Evolutionary conservation across 2,888 invertebrate genomes (phyloP).

Genomic region (Caradrina clavipalpis): DNA sequence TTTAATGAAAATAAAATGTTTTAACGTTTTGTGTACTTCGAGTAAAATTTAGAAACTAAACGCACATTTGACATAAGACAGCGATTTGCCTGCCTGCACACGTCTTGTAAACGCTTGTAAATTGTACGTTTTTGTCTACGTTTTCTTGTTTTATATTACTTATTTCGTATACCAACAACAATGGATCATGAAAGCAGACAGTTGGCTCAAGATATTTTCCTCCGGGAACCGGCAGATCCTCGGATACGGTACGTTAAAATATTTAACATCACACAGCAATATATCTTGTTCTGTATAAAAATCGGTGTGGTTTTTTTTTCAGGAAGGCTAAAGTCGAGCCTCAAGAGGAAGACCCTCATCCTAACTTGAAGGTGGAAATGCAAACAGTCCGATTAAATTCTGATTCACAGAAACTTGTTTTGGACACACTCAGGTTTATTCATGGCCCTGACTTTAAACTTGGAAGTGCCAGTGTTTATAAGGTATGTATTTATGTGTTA

Average conservation of each 20-base stretch:
- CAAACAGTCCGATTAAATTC: constrained; percentile 93
- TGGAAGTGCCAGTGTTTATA: constrained; percentile 90
- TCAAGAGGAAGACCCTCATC: constrained; percentile 86
- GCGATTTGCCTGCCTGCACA: constrained; percentile 55
- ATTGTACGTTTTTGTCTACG: constrained; percentile 52
- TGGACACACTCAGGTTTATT: constrained; percentile 94
- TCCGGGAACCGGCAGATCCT: constrained; percentile 92
- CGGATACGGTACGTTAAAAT: constrained; percentile 88
- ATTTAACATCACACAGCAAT: constrained; percentile 58
- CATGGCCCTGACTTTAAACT: constrained; percentile 93
- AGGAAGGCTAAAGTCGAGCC: constrained; percentile 86
- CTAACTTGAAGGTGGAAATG: constrained; percentile 93
- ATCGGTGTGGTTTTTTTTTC: constrained; percentile 48
- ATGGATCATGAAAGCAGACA: constrained; percentile 92
- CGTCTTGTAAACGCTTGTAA: constrained; percentile 59
- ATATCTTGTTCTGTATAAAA: constrained; percentile 32
- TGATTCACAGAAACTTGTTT: constrained; percentile 93
- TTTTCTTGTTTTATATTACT: constrained; percentile 54
- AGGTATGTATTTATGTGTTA: constrained; percentile 73
- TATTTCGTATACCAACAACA: constrained; percentile 54
- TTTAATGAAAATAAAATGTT: background rate
- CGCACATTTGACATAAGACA: constrained; percentile 49
- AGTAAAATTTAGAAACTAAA: constrained; percentile 29
- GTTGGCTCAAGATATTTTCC: constrained; percentile 92
- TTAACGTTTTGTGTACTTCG: constrained; percentile 12